Evolutionary conservation across 2,888 invertebrate genomes (phyloP), one percentile per base, ranked within the genome.

Genomic region (Pomacea canaliculata): DNA sequence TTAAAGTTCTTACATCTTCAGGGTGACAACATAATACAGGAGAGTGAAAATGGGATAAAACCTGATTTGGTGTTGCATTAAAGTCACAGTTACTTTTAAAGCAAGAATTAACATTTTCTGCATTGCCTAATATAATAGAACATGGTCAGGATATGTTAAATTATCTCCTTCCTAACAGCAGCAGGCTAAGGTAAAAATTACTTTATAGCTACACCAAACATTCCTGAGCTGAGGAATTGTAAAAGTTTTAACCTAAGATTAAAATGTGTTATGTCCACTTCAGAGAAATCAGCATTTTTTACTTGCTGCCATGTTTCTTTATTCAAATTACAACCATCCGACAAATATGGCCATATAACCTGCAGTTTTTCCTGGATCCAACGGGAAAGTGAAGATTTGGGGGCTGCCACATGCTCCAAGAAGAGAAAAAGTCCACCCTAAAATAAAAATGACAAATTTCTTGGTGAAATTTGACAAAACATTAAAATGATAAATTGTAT

Each of bases 371-470:
- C 73, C 76, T 88, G 87, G 12, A 84, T 51, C 16, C 37, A 70
- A 27, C 82, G 75, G 9, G 79, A 46, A 60, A 78, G 82, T 13
- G 84, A 78, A 1, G 80, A 78, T 48, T 79, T 79, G 7, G 83
- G 79, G 16, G 82, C 85, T 37, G 80, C 81, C 7, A 87, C 86
- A 80, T 87, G 88, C 71, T 88, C 87, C 76, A 88, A 23, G 76
- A 83, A 87, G 68, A 85, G 82, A 73, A 86, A 86, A 51, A 81
- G 75, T 71, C 88, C 86, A 65, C 84, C 85, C 88, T 88, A 83
- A 48, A 81, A 82, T 59, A 65, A 73, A 72, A 59, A 70, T 56
- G 68, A 19, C 27, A 23, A 48, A 72, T 46, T 12, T 27, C 18
- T 5, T 37, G 23, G 46, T 68, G 19, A 63, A 1, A 7, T 63